These are phyloP conservation scores for Bucorvus abyssinicus DNA, from an alignment of 2,797 vertebrate species.

Conservation along the genomic window DNA sequence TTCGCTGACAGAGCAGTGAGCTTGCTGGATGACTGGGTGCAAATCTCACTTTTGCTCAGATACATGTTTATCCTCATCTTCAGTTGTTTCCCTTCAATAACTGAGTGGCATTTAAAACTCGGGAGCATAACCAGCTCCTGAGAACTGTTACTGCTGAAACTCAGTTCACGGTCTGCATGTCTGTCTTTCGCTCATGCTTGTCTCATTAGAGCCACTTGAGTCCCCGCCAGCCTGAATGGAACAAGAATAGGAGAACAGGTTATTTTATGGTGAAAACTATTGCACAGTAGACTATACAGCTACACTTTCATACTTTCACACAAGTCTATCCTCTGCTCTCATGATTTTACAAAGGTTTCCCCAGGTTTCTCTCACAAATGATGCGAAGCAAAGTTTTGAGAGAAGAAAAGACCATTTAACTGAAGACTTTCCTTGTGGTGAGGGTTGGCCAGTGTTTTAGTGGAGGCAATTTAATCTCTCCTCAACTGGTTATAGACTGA, in stretches of 20 bases:
- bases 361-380: not conserved
- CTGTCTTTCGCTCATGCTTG: not conserved
- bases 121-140: not conserved
- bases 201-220: not conserved
- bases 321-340: not conserved
- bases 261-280: slow-evolving; percentile 24
- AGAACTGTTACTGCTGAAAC: not conserved
- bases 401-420: not conserved
- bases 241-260: not conserved
- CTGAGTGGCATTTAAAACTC: not conserved
- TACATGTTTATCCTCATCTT: not conserved
- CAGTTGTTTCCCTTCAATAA: not conserved
- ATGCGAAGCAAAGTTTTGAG: slow-evolving; percentile 7
- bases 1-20: not conserved
- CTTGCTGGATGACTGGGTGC: not conserved
- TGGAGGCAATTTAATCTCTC: not conserved
- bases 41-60: slow-evolving; percentile 13
- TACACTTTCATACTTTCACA: not conserved
- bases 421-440: not conserved
- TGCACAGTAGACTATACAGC: not conserved
- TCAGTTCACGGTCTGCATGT: not conserved
- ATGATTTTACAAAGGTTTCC: slow-evolving; percentile 8
- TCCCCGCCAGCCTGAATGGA: not conserved
- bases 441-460: slow-evolving; percentile 2
- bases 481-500: not conserved